phyloP scores from a whole-genome alignment of 2,113 vertebrate genomes.

The Anolis sagrei region DNA sequence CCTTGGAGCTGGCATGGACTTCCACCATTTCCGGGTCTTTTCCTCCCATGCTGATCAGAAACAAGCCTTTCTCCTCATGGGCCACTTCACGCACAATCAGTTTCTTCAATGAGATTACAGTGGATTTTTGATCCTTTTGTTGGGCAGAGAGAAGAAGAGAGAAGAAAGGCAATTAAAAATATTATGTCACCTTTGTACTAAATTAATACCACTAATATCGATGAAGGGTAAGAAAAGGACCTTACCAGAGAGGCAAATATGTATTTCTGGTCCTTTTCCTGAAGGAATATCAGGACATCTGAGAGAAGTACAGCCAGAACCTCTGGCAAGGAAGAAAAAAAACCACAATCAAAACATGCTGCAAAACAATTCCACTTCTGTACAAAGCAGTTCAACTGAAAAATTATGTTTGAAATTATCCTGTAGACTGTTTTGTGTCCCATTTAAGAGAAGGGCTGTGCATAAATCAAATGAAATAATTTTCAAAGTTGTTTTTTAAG shows the following conservation, averaged over 20 bases:
- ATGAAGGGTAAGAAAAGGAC: slow-evolving; percentile 11
- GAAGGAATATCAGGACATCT: slow-evolving; percentile 91
- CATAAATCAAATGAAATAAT: too few species aligned
- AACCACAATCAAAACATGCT: background rate
- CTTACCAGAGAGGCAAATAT: slow-evolving; percentile 94
- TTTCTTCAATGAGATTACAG: slow-evolving; percentile 96
- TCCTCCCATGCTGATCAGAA: slow-evolving; percentile 91
- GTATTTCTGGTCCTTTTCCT: slow-evolving; percentile 98
- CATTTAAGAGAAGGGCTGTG: background rate
- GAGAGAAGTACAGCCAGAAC: slow-evolving; percentile 92
- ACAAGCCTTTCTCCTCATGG: slow-evolving; percentile 95
- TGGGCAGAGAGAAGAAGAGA: background rate
- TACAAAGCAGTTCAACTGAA: background rate
- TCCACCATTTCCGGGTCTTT: slow-evolving; percentile 95
- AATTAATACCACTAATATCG: background rate
- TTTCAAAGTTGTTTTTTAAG: too few species aligned
- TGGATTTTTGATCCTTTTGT: slow-evolving; percentile 90
- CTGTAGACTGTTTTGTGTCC: too few species aligned
- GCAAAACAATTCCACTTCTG: background rate
- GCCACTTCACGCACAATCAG: slow-evolving; percentile 96
- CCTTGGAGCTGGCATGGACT: slow-evolving; percentile 89
- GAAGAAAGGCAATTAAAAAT: background rate
- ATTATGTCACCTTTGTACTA: background rate
- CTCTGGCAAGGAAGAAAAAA: slow-evolving; percentile 74
- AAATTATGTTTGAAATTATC: too few species aligned